A percentile compares a stretch with the other conserved stretches of the same genome.
phyloP scores from a whole-genome alignment of 2,888 invertebrate species.

The Papilio demoleus region DNA sequence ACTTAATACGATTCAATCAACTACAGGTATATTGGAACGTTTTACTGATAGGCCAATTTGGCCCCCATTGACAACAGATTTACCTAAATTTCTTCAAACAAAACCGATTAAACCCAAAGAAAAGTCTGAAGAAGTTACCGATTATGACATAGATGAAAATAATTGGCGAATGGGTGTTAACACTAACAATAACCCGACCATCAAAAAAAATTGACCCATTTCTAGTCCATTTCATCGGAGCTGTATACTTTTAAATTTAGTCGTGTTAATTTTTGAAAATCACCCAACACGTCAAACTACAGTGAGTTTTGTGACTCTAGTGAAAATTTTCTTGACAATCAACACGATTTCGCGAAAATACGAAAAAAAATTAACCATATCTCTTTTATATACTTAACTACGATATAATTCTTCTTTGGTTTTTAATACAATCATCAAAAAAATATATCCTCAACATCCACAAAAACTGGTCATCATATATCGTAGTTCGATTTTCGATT shows the following conservation, averaged over 20 bases:
- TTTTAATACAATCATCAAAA: too few species aligned
- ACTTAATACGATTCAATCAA: slow-evolving; percentile 47
- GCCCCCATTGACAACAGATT: neutral
- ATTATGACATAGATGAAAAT: slow-evolving; percentile 53
- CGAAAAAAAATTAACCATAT: too few species aligned
- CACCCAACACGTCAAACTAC: too few species aligned
- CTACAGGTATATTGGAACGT: slow-evolving; percentile 38
- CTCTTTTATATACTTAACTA: too few species aligned
- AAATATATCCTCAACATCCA: too few species aligned
- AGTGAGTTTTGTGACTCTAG: too few species aligned
- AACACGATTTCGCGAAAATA: too few species aligned
- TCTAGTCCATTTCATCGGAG: neutral
- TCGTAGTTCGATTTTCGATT: too few species aligned
- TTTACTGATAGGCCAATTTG: neutral
- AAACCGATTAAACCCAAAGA: slow-evolving; percentile 11
- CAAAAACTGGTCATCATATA: too few species aligned
- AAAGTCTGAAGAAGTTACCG: neutral
- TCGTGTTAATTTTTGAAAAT: too few species aligned
- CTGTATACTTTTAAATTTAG: neutral
- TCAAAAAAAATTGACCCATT: slow-evolving; percentile 40
- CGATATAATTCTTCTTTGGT: too few species aligned
- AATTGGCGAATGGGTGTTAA: slow-evolving; percentile 57
- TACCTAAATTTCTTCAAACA: neutral
- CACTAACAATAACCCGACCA: slow-evolving; percentile 21
- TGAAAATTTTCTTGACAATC: too few species aligned